Percentiles rank a stretch among this genome's conserved stretches.
Evolutionary conservation across 2,113 vertebrate genomes (phyloP).

Genomic region (Helogale parvula): DNA sequence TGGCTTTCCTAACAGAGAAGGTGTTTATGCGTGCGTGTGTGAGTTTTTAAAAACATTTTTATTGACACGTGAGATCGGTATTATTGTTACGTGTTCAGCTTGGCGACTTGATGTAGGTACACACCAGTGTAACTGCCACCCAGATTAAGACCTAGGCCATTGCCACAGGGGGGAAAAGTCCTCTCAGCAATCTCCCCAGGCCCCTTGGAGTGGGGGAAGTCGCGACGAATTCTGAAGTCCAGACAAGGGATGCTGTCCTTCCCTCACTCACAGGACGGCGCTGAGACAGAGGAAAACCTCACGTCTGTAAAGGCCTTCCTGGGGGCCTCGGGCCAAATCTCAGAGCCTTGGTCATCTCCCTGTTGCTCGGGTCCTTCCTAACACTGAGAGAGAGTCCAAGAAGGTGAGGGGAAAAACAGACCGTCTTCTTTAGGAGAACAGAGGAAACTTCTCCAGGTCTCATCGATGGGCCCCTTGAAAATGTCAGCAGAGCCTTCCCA

Average conservation of each 20-base stretch:
- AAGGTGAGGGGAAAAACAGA: not conserved
- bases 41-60: not conserved
- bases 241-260: not conserved
- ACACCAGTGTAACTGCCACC: not conserved
- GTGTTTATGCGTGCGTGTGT: not conserved
- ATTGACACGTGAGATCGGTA: not conserved
- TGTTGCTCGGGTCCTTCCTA: not conserved
- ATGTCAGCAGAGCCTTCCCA: not conserved
- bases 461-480: not conserved
- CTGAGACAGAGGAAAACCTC: not conserved
- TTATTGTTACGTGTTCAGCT: not conserved
- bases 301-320: not conserved
- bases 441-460: not conserved
- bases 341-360: not conserved
- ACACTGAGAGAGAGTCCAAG: not conserved
- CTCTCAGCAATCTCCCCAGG: rapidly evolving
- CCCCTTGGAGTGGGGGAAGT: too few relatives aligned
- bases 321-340: not conserved
- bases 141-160: rapidly evolving
- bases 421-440: not conserved
- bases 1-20: not conserved
- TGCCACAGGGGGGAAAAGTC: not conserved
- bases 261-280: not conserved
- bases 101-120: rapidly evolving
- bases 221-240: not conserved